These are phyloP conservation scores for Euzetes globulus DNA, from an alignment of 2,888 invertebrate species.

Conservation along the genomic window DNA sequence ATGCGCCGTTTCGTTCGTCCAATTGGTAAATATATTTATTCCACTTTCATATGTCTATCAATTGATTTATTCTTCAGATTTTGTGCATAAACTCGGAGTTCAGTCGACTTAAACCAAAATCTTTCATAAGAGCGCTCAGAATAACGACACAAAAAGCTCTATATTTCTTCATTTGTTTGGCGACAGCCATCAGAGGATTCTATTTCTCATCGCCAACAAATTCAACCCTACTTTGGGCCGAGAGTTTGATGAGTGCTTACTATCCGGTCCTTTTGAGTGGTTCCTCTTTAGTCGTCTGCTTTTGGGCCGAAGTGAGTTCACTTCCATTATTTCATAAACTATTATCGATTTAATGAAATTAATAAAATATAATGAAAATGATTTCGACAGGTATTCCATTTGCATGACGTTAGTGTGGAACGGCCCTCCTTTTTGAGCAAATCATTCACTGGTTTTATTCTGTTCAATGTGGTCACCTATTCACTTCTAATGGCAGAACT, in stretches of 20 bases:
- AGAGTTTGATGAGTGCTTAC: constrained; percentile 76
- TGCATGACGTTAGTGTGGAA: constrained; percentile 77
- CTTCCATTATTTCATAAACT: background rate
- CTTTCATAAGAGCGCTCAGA: constrained; percentile 69
- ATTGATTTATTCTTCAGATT: constrained; percentile 38
- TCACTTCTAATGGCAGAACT: constrained; percentile 68
- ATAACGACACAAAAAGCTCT: constrained; percentile 82
- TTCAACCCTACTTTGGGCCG: constrained; percentile 65
- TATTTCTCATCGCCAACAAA: constrained; percentile 80
- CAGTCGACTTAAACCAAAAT: constrained; percentile 71
- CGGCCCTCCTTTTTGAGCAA: constrained; percentile 81
- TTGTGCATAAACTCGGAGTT: constrained; percentile 44
- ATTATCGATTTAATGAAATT: constrained; percentile 1
- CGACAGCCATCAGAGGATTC: constrained; percentile 73
- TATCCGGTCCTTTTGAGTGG: constrained; percentile 81
- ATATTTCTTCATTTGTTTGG: constrained; percentile 76
- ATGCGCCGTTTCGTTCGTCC: constrained; percentile 73
- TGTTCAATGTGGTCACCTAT: constrained; percentile 80
- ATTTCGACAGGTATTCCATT: constrained; percentile 68
- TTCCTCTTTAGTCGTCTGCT: constrained; percentile 80
- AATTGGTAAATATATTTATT: constrained; percentile 55
- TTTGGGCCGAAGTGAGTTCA: constrained; percentile 79
- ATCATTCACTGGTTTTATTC: constrained; percentile 78
- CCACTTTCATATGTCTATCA: background rate
- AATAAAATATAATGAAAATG: constrained; percentile 14